Percentiles rank a stretch among this genome's conserved stretches.
These are phyloP conservation scores for Piscicola geometra DNA, from an alignment of 2,888 invertebrate species.

Conservation along the genomic window DNA sequence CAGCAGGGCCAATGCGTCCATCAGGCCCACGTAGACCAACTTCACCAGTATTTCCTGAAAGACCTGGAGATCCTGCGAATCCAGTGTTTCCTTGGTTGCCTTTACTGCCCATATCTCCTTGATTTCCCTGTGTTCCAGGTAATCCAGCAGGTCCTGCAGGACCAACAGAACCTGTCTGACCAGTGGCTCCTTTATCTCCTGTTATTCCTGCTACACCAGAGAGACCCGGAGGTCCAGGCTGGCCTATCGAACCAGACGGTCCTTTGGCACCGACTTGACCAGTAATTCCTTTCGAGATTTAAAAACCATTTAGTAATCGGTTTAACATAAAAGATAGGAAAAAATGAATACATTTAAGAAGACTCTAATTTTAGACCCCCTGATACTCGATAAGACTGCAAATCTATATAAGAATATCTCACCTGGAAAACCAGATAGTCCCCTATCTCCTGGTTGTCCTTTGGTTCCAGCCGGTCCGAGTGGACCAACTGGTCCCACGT, in stretches of 20 bases:
- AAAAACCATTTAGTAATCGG: no score
- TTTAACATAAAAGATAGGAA: no score
- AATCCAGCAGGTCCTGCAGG: slow-evolving; percentile 8
- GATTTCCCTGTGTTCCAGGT: neutral
- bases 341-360: no score
- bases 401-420: neutral
- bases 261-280: slow-evolving; percentile 38
- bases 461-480: slow-evolving; percentile 35
- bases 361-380: no score
- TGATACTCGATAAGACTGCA: no score
- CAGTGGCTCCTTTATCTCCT: neutral
- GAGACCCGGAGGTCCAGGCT: neutral
- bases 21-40: slow-evolving; percentile 27
- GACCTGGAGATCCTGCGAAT: slow-evolving; percentile 17
- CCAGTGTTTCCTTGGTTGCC: neutral
- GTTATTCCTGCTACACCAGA: slow-evolving; percentile 26
- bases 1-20: slow-evolving; percentile 33
- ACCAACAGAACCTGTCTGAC: neutral
- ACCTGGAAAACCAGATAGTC: neutral
- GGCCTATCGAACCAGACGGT: slow-evolving; percentile 27
- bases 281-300: slow-evolving; percentile 25
- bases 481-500: slow-evolving; percentile 34
- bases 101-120: neutral
- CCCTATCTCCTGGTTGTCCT: slow-evolving; percentile 29
- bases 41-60: neutral